Conservation (phyloP, 2,888 invertebrate species). For the Teleiodes luculella region DNA sequence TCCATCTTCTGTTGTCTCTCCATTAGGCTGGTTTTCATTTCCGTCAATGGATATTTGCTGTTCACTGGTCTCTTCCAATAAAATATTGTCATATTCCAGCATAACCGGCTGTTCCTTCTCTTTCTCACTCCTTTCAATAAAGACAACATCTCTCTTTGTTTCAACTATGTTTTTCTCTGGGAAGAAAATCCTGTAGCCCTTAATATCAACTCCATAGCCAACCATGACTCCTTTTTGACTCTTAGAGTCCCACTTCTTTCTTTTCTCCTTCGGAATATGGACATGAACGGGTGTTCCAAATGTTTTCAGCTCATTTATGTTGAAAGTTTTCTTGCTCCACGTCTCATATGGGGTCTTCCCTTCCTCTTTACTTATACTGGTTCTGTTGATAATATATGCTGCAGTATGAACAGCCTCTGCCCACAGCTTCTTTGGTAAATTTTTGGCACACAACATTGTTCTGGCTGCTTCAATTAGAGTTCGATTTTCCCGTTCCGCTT, state of each 20-base stretch:
- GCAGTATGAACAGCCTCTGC: constrained; percentile 1
- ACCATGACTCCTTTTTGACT: constrained; percentile 21
- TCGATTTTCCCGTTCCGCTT: background rate
- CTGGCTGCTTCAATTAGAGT: constrained; percentile 30
- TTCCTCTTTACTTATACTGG: background rate
- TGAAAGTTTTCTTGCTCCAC: background rate
- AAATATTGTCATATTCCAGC: no score
- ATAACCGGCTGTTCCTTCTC: no score
- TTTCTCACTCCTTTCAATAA: no score
- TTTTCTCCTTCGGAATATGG: constrained; percentile 21
- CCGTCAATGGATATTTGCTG: no score
- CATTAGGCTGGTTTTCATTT: no score
- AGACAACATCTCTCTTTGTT: no score
- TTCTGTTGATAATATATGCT: background rate
- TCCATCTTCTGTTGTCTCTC: no score
- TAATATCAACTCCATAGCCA: constrained; percentile 24
- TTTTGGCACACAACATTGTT: constrained; percentile 19
- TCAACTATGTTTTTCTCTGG: background rate
- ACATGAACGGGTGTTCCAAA: background rate
- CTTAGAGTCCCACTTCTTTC: constrained; percentile 18
- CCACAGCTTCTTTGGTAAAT: background rate
- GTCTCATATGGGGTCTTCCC: background rate
- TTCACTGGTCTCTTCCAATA: no score
- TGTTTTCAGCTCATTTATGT: background rate
- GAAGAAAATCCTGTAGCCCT: constrained; percentile 25